Evolutionary conservation across 2,797 vertebrate genomes (phyloP), one percentile per base, ranked within the genome.

Genomic region (Neosilurus hyrtlii): DNA sequence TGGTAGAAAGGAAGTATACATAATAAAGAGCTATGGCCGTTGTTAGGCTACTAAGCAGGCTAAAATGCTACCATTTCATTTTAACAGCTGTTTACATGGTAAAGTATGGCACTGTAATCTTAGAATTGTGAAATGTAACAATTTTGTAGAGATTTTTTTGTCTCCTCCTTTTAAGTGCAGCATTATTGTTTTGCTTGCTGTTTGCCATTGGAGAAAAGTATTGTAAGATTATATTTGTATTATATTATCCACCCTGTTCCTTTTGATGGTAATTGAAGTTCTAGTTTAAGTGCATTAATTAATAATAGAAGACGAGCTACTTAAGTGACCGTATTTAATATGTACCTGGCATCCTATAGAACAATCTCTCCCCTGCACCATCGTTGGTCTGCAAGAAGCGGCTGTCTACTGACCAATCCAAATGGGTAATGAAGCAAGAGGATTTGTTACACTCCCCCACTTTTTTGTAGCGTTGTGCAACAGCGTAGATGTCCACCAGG

Each of bases 361-460:
- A 97, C 62, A 96, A 91, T 14, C 96, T 92, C 76, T 98, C 96
- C 71, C 96, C 97, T 0, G 94, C 94, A 0, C 97, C 97, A 0
- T 98, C 97, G 0, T 99, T 98, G 79, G 96, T 97, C 91, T 97
- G 97, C 89, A 99, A 92, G 90, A 96, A 96, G 89, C 96, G 96
- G 84, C 96, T 96, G 87, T 99, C 98, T 74, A 97, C 93, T 1
- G 98, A 97, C 98, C 98, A 99, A 90, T 99, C 98, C 74, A 99
- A 94, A 88, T 99, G 97, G 0, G 97, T 99, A 86, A 99, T 98
- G 90, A 98, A 98, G 85, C 96, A 96, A 56, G 93, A 80, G 8
- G 96, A 97, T 73, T 95, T 96, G 91, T 82, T 95, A 89, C 97
- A 98, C 86, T 99, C 98, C 24, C 98, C 98, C 14, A 97, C 96